These are phyloP conservation scores for Volucella zonaria DNA, from an alignment of 2,888 invertebrate species.

Conservation along the genomic window DNA sequence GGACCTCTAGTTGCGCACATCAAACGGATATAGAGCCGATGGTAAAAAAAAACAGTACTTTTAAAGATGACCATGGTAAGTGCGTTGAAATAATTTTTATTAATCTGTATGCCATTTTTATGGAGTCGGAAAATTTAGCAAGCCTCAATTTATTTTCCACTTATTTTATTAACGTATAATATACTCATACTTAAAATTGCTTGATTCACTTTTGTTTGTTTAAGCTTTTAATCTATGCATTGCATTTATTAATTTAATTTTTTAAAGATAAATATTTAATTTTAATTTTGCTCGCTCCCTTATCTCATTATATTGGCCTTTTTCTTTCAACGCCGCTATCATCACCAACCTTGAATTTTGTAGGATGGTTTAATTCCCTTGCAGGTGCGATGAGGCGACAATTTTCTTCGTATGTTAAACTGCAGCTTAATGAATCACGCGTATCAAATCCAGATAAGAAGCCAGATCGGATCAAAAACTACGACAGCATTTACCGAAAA, in stretches of 20 bases:
- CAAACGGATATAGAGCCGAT: constrained; percentile 26
- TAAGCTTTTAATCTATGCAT: no score
- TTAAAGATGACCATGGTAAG: constrained; percentile 77
- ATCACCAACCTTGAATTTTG: constrained; percentile 63
- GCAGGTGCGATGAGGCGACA: constrained; percentile 90
- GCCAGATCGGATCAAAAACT: constrained; percentile 25
- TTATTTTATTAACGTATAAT: no score
- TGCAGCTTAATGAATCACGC: constrained; percentile 85
- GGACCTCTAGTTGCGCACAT: constrained; percentile 20
- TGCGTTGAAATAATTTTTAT: background rate
- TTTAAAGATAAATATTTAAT: background rate
- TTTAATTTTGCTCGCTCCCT: constrained; percentile 29
- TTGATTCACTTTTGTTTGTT: no score
- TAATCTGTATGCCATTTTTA: no score
- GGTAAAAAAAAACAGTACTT: constrained; percentile 71
- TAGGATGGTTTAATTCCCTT: constrained; percentile 87
- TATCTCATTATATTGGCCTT: constrained; percentile 47
- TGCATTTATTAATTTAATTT: background rate
- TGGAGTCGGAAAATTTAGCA: no score
- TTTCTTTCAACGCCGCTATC: constrained; percentile 54
- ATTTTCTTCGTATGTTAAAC: constrained; percentile 92
- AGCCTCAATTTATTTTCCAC: no score
- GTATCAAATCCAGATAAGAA: constrained; percentile 37
- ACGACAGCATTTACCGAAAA: constrained; percentile 26
- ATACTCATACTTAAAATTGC: no score